Evolutionary conservation across 2,797 vertebrate genomes (phyloP), one percentile per base, ranked within the genome.

Genomic region (Lycodopsis pacificus): DNA sequence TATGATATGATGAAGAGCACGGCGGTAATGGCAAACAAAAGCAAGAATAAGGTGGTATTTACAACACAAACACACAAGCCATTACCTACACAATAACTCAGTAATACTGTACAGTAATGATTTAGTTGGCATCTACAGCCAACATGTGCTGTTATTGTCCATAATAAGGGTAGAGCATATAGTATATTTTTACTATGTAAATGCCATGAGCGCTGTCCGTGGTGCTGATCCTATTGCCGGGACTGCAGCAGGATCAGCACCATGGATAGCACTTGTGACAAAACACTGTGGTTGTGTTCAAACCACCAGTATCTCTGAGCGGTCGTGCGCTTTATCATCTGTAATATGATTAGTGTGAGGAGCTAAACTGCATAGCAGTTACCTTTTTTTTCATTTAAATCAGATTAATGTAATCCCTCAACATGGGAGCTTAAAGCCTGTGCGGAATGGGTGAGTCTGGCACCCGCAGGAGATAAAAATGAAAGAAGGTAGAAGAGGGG

Each of bases 391-490:
- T 30, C 8, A 65, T 80, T 80, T 69, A 72, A 85, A 86, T 87
- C 68, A 81, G 77, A 87, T 84, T 86, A 78, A 65, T 76, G 14
- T 80, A 78, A 88, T 85, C 87, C 56, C 54, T 48, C 57, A 65
- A 78, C 62, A 76, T 77, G 48, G 68, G 79, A 82, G 74, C 34
- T 73, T 73, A 73, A 79, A 79, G 54, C 57, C 61, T 36, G 62
- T 19, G 9, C 46, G 20, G 61, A 65, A 61, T 22, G 25, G 15
- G 12, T 44, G 64, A 57, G 11, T 51, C 74, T 84, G 75, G 22
- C 72, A 74, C 49, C 44, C 4, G 1, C 71, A 58, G 22, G 32
- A 72, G 57, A 27, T n/a, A 27, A 48, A 54, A 73, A 71, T 42
- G 7, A 46, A 76, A 46, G 15, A 19, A 61, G 25, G 70, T 65